phyloP scores from a whole-genome alignment of 2,888 invertebrate genomes.

The Chorisops tibialis region DNA sequence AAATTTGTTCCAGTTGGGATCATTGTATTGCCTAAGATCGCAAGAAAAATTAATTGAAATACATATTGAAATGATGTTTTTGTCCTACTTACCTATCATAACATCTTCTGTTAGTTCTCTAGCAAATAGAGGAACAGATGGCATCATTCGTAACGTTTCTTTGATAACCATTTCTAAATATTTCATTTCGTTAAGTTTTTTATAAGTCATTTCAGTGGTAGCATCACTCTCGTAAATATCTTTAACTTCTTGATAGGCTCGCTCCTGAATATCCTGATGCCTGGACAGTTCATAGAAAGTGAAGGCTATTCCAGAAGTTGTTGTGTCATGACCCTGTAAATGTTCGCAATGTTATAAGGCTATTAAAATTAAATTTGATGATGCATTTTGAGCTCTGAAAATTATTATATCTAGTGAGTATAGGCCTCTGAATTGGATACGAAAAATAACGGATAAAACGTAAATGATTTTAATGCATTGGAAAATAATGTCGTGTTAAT shows the following conservation, averaged over 20 bases:
- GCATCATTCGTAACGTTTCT: conserved; percentile 63
- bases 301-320: conserved; percentile 52
- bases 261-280: conserved; percentile 49
- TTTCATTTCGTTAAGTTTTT: conserved; percentile 60
- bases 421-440: no score
- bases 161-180: conserved; percentile 70
- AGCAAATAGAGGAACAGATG: conserved; percentile 65
- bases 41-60: not conserved
- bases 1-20: conserved; percentile 56
- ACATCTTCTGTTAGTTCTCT: conserved; percentile 58
- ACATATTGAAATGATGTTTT: not conserved
- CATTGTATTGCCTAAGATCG: conserved; percentile 45
- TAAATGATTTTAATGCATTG: no score
- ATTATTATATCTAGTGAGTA: no score
- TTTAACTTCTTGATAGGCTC: conserved; percentile 54
- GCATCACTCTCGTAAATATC: conserved; percentile 51
- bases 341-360: no score
- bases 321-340: conserved; percentile 50
- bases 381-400: no score
- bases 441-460: no score
- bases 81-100: conserved; percentile 60
- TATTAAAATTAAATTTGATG: no score
- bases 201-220: conserved; percentile 54
- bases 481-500: no score
- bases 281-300: conserved; percentile 48